Evolutionary conservation across 2,888 invertebrate genomes (phyloP).

Genomic region (Germaria angustata): DNA sequence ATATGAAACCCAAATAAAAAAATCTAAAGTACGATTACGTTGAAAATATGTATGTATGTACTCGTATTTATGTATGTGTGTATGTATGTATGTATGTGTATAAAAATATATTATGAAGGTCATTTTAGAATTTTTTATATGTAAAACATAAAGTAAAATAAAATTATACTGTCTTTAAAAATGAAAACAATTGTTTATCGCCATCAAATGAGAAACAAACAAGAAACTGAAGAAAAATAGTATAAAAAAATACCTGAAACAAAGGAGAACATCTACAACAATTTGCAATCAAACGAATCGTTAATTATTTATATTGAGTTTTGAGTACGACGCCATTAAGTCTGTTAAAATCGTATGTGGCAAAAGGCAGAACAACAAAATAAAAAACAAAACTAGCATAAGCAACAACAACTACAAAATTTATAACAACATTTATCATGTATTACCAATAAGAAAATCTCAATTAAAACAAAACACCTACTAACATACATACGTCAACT

Average conservation of each 20-base stretch:
- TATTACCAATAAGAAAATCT: constrained; percentile 32
- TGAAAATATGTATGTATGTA: neutral
- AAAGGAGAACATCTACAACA: constrained; percentile 13
- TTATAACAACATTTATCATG: constrained; percentile 51
- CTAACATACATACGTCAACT: constrained; percentile 47
- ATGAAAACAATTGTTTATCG: constrained; percentile 42
- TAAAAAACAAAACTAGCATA: neutral
- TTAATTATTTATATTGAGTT: constrained; percentile 42
- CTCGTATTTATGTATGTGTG: neutral
- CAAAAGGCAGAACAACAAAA: neutral
- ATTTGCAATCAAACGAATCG: constrained; percentile 32
- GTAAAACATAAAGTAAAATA: constrained; percentile 25
- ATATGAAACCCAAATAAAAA: constrained; percentile 18
- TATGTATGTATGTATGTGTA: no score
- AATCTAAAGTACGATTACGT: neutral
- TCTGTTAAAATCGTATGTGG: constrained; percentile 45
- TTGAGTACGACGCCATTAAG: constrained; percentile 58
- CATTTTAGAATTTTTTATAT: constrained; percentile 4
- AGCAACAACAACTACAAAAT: constrained; percentile 30
- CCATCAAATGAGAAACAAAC: constrained; percentile 11
- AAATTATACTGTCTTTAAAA: constrained; percentile 23
- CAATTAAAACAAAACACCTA: constrained; percentile 45
- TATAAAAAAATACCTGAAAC: neutral
- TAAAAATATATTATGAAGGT: constrained; percentile 27
- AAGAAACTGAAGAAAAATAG: neutral